phyloP scores from a whole-genome alignment of 2,797 vertebrate species.

The Lacerta bilineata region DNA sequence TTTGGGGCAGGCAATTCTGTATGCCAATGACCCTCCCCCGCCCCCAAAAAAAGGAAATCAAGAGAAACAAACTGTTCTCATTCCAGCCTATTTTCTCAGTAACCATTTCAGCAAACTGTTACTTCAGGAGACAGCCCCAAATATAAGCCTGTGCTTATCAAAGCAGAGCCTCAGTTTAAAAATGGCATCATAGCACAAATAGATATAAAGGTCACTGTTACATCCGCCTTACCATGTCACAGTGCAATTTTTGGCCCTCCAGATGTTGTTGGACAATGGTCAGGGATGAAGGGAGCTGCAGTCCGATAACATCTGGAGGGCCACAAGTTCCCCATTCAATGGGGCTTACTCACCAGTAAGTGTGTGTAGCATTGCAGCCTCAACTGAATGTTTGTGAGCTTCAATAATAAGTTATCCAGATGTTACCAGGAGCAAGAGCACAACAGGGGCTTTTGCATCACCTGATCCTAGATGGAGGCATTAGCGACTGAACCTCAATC shows the following conservation, averaged over 20 bases:
- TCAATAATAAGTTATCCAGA: background rate
- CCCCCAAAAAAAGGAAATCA: background rate
- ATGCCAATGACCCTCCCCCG: background rate
- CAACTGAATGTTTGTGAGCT: conserved; percentile 4
- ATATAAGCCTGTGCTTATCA: conserved; percentile 28
- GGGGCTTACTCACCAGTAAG: background rate
- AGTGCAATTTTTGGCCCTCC: too few species aligned
- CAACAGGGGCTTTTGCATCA: background rate
- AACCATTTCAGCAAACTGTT: background rate
- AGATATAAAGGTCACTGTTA: background rate
- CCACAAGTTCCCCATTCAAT: background rate
- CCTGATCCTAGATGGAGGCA: background rate
- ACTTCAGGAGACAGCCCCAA: background rate
- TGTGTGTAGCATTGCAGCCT: background rate
- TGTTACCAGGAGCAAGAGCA: background rate
- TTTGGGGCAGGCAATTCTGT: rapidly evolving
- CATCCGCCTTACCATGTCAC: conserved; percentile 15
- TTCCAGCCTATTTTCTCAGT: conserved; percentile 18
- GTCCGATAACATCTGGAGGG: too few species aligned
- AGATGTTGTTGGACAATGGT: too few species aligned
- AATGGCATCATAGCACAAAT: background rate
- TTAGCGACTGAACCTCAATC: background rate
- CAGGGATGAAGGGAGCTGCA: too few species aligned
- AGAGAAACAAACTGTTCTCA: background rate
- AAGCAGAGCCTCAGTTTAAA: background rate